Evolutionary conservation across 2,888 invertebrate species (phyloP).

Genomic region (Bombylius major): DNA sequence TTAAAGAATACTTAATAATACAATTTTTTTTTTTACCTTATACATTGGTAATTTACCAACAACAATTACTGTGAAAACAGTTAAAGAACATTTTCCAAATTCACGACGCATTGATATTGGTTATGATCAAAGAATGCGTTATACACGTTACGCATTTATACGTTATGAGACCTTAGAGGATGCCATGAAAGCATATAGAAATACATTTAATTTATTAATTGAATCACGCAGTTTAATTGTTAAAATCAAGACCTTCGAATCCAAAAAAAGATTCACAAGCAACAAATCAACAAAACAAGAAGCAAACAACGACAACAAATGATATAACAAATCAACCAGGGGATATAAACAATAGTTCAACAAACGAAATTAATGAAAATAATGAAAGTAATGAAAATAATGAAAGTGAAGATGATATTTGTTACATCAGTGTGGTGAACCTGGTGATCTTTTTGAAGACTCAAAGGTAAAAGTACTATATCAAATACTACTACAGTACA

Average conservation of each 20-base stretch:
- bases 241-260: conserved; percentile 23
- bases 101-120: conserved; percentile 52
- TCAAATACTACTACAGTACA: too few species aligned
- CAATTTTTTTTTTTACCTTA: conserved; percentile 36
- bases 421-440: neutral
- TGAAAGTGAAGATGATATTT: neutral
- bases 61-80: conserved; percentile 47
- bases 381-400: neutral
- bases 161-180: conserved; percentile 46
- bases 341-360: neutral
- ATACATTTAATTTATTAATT: conserved; percentile 44
- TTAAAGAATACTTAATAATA: neutral
- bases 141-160: conserved; percentile 54
- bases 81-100: conserved; percentile 47
- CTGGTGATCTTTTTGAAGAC: neutral
- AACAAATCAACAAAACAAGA: neutral
- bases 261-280: conserved; percentile 14
- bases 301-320: neutral
- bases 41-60: conserved; percentile 56
- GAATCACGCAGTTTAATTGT: conserved; percentile 51
- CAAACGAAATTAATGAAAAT: too few species aligned
- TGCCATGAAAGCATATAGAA: conserved; percentile 48
- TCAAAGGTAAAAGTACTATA: conserved; percentile 11
- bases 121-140: conserved; percentile 52
- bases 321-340: neutral